phyloP scores from a whole-genome alignment of 1,140 invertebrate species.

The Macrobrachium nipponense region DNA sequence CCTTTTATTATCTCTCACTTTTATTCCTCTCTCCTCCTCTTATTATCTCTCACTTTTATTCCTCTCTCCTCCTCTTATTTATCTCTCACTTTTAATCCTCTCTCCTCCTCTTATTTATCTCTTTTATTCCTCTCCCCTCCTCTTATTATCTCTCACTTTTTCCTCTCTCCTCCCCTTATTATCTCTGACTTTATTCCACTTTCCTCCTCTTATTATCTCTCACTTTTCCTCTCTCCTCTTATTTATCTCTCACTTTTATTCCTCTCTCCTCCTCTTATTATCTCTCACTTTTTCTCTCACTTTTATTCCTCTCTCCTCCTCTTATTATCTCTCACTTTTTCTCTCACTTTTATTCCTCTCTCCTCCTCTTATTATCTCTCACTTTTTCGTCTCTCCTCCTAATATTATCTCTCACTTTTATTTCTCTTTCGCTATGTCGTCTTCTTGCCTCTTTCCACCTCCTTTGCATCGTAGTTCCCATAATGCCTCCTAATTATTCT shows the following conservation, averaged over 20 bases:
- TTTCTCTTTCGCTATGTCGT: background rate
- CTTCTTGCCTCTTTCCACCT: background rate
- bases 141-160: background rate
- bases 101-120: background rate
- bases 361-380: background rate
- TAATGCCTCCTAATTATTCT: background rate
- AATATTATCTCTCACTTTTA: background rate
- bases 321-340: background rate
- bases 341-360: no score
- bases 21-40: background rate
- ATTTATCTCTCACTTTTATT: background rate
- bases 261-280: background rate
- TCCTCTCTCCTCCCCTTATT: background rate
- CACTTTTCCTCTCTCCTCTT: background rate
- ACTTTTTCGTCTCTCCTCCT: background rate
- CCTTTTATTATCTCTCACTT: background rate
- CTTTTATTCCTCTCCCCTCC: background rate
- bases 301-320: no score
- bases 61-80: background rate
- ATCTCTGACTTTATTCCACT: background rate
- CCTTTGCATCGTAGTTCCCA: background rate
- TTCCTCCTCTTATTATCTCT: background rate
- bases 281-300: constrained; percentile 11
- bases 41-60: background rate
- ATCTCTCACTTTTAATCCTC: constrained; percentile 8